Conservation (phyloP, 2,888 invertebrate genomes). For the Nemotelus pantherinus region DNA sequence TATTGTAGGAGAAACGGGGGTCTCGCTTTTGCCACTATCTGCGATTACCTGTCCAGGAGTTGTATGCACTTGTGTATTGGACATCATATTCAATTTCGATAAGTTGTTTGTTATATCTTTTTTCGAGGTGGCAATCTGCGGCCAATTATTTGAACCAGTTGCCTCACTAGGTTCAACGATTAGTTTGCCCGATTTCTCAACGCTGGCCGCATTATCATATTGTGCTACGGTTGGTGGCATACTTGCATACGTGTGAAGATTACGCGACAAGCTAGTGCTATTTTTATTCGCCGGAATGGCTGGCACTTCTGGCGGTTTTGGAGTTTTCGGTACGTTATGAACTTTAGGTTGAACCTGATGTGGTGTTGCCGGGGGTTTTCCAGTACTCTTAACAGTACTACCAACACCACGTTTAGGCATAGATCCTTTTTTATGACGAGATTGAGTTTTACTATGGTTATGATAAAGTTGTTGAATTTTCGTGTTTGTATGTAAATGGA, state of each 20-base stretch:
- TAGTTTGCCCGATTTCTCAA: constrained; percentile 19
- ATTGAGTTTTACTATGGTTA: constrained; percentile 55
- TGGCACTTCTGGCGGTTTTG: constrained; percentile 53
- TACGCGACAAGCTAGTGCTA: constrained; percentile 42
- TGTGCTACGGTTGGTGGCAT: constrained; percentile 47
- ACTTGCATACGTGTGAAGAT: constrained; percentile 50
- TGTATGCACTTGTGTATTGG: constrained; percentile 33
- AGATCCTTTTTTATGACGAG: constrained; percentile 50
- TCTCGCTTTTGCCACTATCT: background rate
- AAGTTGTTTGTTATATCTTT: constrained; percentile 59
- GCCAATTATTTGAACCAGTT: constrained; percentile 35
- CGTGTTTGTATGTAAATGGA: constrained; percentile 51
- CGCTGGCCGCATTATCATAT: constrained; percentile 34
- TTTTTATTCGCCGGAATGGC: constrained; percentile 46
- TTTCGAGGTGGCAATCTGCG: constrained; percentile 54
- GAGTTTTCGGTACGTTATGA: constrained; percentile 53
- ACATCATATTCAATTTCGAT: constrained; percentile 56
- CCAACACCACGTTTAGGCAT: constrained; percentile 30
- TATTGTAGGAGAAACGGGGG: background rate
- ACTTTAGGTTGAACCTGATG: constrained; percentile 34
- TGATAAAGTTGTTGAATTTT: constrained; percentile 57
- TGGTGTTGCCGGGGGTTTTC: constrained; percentile 49
- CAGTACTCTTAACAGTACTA: constrained; percentile 49
- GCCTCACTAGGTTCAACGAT: constrained; percentile 21
- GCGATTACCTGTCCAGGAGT: background rate